Evolutionary conservation across 35 echinoderm and acorn worm genomes (phyloP), one percentile per base, ranked within the genome.

Genomic region (Strongylocentrotus purpuratus): DNA sequence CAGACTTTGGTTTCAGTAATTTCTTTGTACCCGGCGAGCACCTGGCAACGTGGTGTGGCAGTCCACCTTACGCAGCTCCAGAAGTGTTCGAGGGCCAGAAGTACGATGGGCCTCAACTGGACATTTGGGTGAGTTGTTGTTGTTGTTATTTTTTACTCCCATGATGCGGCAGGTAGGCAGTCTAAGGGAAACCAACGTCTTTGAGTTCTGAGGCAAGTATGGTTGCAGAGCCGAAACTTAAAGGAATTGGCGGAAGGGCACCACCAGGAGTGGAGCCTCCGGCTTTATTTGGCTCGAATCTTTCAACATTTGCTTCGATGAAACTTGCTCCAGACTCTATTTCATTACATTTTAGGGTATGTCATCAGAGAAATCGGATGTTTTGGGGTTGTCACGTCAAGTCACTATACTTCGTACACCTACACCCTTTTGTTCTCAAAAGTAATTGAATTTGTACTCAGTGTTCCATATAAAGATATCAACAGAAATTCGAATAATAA

Each of bases 1-100:
- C 98, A 18, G 98, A 99, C 94, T 99, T 99, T 99, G 98, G 98
- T 59, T 99, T 99, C 95, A 99, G 98, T 95, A 99, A 99, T 94
- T 98, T 96, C 91, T 99, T 98, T 92, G 91, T 91, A 32, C 96
- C 97, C 4, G 98, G 98, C 32, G 94, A 97, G 91, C 95, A 94
- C 50, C 86, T 99, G 5, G 96, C 96, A 58, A 99, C 98, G 61
- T 99, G 97, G 98, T 99, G 98, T 46, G 98, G 98, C 25, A 99
- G 98, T 91, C 98, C 98, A 15, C 98, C 98, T 17, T 99, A 99
- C 88, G 98, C 98, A 59, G 98, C 98, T 1, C 98, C 98, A 33
- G 98, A 99, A 89, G 93, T 99, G 31, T 99, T 99, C 86, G 98
- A 99, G 92, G 98, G 98, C 0, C 97, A 99, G 85, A 95, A 97